Conservation (phyloP, 2,888 invertebrate genomes). For the Sepiola atlantica region DNA sequence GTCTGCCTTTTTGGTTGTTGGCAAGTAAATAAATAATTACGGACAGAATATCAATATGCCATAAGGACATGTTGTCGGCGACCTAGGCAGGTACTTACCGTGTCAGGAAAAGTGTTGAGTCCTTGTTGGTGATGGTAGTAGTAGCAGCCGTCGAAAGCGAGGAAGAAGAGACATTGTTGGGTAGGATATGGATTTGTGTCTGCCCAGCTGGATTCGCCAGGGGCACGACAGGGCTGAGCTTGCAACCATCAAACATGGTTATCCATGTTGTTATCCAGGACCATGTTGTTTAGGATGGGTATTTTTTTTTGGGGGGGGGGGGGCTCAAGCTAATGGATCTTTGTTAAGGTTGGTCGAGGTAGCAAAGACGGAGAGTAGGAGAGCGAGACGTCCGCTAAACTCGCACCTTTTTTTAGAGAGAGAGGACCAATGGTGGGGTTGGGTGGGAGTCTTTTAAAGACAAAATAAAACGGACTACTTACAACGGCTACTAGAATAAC, state of each 20-base stretch:
- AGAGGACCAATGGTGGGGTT: not conserved
- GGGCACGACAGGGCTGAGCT: conserved; percentile 34
- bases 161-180: not conserved
- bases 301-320: not conserved
- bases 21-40: not conserved
- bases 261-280: conserved; percentile 33
- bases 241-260: conserved; percentile 44
- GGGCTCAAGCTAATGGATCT: not conserved
- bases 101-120: conserved; percentile 38
- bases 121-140: not conserved
- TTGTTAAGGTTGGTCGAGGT: not conserved
- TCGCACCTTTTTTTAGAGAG: not conserved
- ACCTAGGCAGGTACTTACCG: conserved; percentile 37
- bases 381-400: not conserved
- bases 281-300: conserved; percentile 3
- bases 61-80: not conserved
- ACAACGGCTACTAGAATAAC: not conserved
- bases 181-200: not conserved
- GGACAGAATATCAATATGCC: not conserved
- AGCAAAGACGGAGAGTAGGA: not conserved
- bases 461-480: not conserved
- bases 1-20: not conserved
- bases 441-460: not conserved
- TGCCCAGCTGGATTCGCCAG: conserved; percentile 44
- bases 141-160: conserved; percentile 24